Evolutionary conservation across 2,888 invertebrate genomes (phyloP).

Genomic region (Drosophila trichaetosa): DNA sequence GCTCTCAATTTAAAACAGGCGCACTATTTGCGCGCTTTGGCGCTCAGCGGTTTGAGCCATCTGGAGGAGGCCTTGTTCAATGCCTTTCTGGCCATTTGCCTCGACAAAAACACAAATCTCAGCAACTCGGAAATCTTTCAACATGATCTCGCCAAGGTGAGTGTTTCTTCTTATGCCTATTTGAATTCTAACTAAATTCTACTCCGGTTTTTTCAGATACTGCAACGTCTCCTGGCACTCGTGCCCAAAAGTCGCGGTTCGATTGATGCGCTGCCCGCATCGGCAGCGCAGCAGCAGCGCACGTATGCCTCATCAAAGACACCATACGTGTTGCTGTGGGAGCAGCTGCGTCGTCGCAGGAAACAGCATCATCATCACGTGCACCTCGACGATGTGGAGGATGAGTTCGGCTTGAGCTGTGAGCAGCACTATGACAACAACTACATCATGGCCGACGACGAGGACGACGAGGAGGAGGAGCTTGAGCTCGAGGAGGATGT

Average conservation of each 20-base stretch:
- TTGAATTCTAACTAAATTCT: neutral
- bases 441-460: slow-evolving; percentile 65
- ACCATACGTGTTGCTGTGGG: slow-evolving; percentile 65
- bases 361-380: slow-evolving; percentile 64
- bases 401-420: slow-evolving; percentile 61
- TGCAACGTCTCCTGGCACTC: slow-evolving; percentile 83
- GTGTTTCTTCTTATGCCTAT: neutral
- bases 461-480: slow-evolving; percentile 49
- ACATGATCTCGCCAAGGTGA: slow-evolving; percentile 85
- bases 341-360: slow-evolving; percentile 52
- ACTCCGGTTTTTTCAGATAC: slow-evolving; percentile 62
- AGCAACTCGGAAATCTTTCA: slow-evolving; percentile 83
- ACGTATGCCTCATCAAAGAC: slow-evolving; percentile 58
- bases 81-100: slow-evolving; percentile 86
- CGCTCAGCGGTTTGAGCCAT: slow-evolving; percentile 85
- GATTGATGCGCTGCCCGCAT: slow-evolving; percentile 39
- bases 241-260: slow-evolving; percentile 75
- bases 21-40: slow-evolving; percentile 86
- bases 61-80: slow-evolving; percentile 86
- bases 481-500: slow-evolving; percentile 26
- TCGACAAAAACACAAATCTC: slow-evolving; percentile 85
- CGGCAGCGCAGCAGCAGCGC: slow-evolving; percentile 51
- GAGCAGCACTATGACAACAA: slow-evolving; percentile 63
- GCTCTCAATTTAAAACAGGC: slow-evolving; percentile 81
- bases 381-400: slow-evolving; percentile 73